Evolutionary conservation across 1,140 invertebrate species (phyloP).

Genomic region (Triops cancriformis): DNA sequence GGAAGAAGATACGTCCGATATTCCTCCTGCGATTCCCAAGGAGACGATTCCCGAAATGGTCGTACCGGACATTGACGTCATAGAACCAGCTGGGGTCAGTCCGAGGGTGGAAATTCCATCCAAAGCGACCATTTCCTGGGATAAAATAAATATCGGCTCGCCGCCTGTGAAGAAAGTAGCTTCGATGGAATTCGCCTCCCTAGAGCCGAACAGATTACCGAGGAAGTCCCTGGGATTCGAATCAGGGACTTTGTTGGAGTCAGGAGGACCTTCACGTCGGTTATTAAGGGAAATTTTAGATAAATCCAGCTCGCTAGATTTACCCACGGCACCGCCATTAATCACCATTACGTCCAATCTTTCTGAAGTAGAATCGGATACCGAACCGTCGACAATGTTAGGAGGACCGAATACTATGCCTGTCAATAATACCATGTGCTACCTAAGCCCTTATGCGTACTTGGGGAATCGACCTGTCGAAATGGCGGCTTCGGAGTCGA

Average conservation of each 20-base stretch:
- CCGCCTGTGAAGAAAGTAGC: conserved; percentile 23
- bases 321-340: conserved; percentile 54
- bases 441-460: conserved; percentile 64
- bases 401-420: neutral
- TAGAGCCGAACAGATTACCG: neutral
- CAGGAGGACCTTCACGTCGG: neutral
- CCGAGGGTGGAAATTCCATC: neutral
- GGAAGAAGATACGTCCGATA: neutral
- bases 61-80: neutral
- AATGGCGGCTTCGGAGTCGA: conserved; percentile 64
- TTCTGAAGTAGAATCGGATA: conserved; percentile 62
- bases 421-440: conserved; percentile 46
- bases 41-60: neutral
- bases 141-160: conserved; percentile 24
- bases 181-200: neutral
- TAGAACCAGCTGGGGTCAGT: neutral
- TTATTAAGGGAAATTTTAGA: conserved; percentile 41
- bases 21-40: too few species aligned
- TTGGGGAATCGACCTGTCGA: conserved; percentile 47
- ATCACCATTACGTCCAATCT: conserved; percentile 65
- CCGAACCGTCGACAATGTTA: conserved; percentile 38
- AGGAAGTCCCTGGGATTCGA: neutral
- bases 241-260: neutral
- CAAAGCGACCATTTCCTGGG: conserved; percentile 15
- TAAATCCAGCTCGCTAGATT: conserved; percentile 53